These are phyloP conservation scores for Pseudochirops corinnae DNA, from an alignment of 2,797 vertebrate genomes.

Conservation along the genomic window DNA sequence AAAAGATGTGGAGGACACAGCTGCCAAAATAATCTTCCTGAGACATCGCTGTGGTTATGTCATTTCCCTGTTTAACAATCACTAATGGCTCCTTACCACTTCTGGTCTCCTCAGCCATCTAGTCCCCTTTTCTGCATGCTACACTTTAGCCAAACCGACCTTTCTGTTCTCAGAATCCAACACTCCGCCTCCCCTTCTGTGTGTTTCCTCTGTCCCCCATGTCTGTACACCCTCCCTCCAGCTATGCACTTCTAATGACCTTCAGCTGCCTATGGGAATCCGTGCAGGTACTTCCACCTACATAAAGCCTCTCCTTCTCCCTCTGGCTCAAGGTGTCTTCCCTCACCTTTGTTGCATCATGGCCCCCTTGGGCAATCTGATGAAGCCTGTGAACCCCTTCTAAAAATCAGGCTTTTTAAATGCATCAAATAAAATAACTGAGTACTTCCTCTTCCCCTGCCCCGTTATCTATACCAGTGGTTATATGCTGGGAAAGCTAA, in stretches of 20 bases:
- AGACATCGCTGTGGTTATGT: not conserved
- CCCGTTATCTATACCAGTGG: not conserved
- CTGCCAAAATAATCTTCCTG: not conserved
- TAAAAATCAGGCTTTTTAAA: not conserved
- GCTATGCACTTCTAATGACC: not conserved
- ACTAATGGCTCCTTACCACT: too few relatives aligned
- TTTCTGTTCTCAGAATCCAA: not conserved
- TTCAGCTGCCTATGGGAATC: not conserved
- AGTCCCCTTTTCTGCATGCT: not conserved
- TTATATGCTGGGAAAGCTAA: not conserved
- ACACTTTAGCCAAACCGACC: not conserved
- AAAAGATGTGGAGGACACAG: not conserved
- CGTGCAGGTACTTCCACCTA: not conserved
- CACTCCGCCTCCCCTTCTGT: not conserved
- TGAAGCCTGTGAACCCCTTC: not conserved
- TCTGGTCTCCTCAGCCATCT: not conserved
- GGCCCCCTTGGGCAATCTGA: not conserved
- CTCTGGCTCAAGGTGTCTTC: not conserved
- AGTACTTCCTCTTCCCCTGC: not conserved
- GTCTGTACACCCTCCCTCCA: not conserved
- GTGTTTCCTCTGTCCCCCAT: not conserved
- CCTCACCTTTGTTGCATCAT: not conserved
- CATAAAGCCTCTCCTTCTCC: not conserved
- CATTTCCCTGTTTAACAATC: not conserved
- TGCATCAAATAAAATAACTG: not conserved